Evolutionary conservation across 1,140 invertebrate species (phyloP).

Genomic region (Protaetia brevitarsis): DNA sequence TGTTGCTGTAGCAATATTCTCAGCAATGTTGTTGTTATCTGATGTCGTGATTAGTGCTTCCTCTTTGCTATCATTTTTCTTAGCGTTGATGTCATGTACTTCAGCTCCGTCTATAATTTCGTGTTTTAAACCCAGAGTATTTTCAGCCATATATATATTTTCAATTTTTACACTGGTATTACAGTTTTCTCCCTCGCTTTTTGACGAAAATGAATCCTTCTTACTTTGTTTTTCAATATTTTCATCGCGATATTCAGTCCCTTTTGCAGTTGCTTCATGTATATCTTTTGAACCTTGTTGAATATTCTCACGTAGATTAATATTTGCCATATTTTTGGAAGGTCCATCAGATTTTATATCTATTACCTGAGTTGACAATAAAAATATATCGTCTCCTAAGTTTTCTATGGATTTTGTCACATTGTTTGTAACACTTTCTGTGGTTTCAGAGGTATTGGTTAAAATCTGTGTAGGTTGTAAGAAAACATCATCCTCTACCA

Average conservation of each 20-base stretch:
- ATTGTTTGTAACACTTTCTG: not conserved
- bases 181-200: not conserved
- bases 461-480: not conserved
- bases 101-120: not conserved
- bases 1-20: too few relatives aligned
- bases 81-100: not conserved
- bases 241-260: not conserved
- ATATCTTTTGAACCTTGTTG: too few relatives aligned
- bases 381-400: not conserved
- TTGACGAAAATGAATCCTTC: too few relatives aligned
- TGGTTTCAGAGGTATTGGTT: not conserved
- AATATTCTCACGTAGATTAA: too few relatives aligned
- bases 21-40: too few relatives aligned
- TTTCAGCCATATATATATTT: not conserved
- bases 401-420: not conserved
- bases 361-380: too few relatives aligned
- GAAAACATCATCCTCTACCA: slow-evolving; percentile 12
- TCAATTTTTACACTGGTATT: slow-evolving; percentile 10
- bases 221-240: not conserved
- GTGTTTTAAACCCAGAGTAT: not conserved
- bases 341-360: too few relatives aligned
- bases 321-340: too few relatives aligned
- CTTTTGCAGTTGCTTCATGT: not conserved
- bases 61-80: not conserved
- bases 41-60: too few relatives aligned